These are phyloP conservation scores for Adelges cooleyi DNA, from an alignment of 1,140 invertebrate genomes.

Conservation along the genomic window DNA sequence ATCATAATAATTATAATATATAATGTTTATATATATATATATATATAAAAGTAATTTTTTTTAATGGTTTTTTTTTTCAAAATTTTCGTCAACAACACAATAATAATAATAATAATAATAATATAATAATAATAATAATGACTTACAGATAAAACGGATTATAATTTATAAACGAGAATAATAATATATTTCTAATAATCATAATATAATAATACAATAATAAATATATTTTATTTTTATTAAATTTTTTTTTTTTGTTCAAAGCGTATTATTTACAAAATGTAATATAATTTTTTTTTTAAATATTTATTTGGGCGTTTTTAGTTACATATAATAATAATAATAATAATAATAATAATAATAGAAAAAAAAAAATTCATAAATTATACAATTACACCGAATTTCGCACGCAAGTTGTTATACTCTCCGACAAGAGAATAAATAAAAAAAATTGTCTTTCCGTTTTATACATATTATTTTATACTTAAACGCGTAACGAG, in stretches of 20 bases:
- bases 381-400: too few species aligned
- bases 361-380: too few species aligned
- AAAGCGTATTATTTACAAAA: neutral
- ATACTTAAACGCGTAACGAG: too few species aligned
- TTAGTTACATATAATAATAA: too few species aligned
- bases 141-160: constrained; percentile 14
- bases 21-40: neutral
- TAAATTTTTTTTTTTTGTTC: neutral
- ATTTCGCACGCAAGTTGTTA: too few species aligned
- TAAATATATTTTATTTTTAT: constrained; percentile 4
- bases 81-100: constrained; percentile 5
- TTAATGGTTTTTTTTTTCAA: neutral
- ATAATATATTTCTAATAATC: neutral
- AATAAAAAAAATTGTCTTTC: too few species aligned
- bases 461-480: too few species aligned
- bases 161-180: constrained; percentile 13
- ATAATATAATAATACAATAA: constrained; percentile 1
- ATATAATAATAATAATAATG: neutral
- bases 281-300: too few species aligned
- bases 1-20: constrained; percentile 1
- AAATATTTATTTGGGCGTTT: too few species aligned
- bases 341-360: too few species aligned
- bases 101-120: constrained; percentile 21
- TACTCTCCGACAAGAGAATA: too few species aligned
- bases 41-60: neutral